Base-by-base conservation (phyloP, 2,113 vertebrate genomes). In the Eidolon helvum region DNA sequence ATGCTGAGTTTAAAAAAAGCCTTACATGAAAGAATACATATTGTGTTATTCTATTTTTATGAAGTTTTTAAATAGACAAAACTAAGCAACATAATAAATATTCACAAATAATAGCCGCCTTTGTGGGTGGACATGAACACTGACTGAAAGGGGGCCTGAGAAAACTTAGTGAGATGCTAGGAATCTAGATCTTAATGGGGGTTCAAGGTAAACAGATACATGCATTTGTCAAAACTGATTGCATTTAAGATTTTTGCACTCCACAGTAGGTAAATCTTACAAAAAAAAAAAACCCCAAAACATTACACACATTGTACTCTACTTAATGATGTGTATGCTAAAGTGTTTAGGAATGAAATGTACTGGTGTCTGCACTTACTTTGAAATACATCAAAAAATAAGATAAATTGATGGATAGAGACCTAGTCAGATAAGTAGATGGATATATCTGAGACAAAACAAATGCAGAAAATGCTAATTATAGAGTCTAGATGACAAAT, bases 331-430 rank as follows among this genome's bases (percentile, higher is more conserved):
- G 22, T 79, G 3, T 82, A 40, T 83, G 30, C 33, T 82, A 40
- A 61, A 95, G 30, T 79, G 28, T 83, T 84, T 88, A 85, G 33
- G 30, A 24, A 6, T 85, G 63, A 91, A 91, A 45, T 69, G 4
- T 69, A 38, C 26, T 72, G 12, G 35, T 87, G 35, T 74, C 57
- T 87, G 38, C 22, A 75, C 6, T 87, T 87, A 72, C 19, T 87
- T 43, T 88, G 55, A 75, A 90, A 91, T 93, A 50, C 38, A 22
- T 80, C 71, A 92, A 65, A 91, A 88, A 79, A 38, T 85, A 85
- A 83, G 26, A 55, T 89, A 74, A 95, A 65, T 43, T 72, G 15
- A 28, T 68, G 3, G 40, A 35, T 68, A 61, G 21, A n/a, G 43
- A 35, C 6, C 55, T 30, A 10, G 12, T 24, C 66, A 19, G 40